Evolutionary conservation across 2,888 invertebrate genomes (phyloP).

Genomic region (Agrotis exclamationis): DNA sequence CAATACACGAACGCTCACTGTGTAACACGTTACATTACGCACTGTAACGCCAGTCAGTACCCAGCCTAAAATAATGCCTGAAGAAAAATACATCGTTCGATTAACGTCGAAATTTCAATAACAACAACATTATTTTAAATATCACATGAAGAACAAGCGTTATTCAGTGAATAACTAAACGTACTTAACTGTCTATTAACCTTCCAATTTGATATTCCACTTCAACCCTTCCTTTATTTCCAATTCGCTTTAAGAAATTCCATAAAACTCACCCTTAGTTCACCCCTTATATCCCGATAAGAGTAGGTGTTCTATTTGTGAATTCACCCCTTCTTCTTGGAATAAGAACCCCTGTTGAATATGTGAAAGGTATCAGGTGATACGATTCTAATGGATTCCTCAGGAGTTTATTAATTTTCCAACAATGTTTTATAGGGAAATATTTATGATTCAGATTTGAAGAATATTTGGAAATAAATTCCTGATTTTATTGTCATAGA

Average conservation of each 20-base stretch:
- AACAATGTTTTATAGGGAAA: constrained; percentile 9
- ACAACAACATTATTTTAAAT: background rate
- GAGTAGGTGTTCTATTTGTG: constrained; percentile 53
- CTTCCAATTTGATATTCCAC: constrained; percentile 23
- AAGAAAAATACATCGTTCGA: too few relatives aligned
- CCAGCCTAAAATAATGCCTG: background rate
- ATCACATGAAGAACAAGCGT: background rate
- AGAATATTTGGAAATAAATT: constrained; percentile 5
- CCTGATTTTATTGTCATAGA: too few relatives aligned
- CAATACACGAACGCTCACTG: too few relatives aligned
- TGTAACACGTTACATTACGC: too few relatives aligned
- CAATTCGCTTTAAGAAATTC: constrained; percentile 41
- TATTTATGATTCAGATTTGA: constrained; percentile 8
- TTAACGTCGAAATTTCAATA: background rate
- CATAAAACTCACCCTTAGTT: constrained; percentile 32
- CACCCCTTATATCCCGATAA: constrained; percentile 42
- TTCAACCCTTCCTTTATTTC: constrained; percentile 3
- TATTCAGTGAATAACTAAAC: background rate
- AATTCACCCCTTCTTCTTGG: constrained; percentile 35
- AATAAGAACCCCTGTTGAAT: constrained; percentile 48
- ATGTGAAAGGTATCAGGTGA: constrained; percentile 56
- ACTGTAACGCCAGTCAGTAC: too few relatives aligned
- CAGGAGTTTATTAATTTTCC: constrained; percentile 36
- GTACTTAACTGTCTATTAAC: background rate
- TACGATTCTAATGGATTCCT: constrained; percentile 47